phyloP scores from a whole-genome alignment of 2,888 invertebrate species.

The Nephrotoma guestfalica region DNA sequence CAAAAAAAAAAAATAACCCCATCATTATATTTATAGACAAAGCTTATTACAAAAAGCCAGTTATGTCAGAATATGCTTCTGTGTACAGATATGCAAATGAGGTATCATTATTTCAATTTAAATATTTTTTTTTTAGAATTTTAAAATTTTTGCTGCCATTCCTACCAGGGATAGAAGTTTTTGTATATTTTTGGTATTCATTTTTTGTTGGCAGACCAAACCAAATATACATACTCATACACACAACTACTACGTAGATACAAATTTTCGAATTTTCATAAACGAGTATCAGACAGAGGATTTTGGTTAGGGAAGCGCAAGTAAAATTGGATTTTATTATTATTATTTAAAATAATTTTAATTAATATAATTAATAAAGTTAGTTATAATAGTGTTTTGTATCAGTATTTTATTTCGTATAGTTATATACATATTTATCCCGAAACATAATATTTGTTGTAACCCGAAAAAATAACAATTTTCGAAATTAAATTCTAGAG shows the following conservation, averaged over 20 bases:
- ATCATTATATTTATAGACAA: not conserved
- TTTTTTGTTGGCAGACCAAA: not conserved
- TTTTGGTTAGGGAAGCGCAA: not conserved
- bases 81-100: not conserved
- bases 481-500: too few relatives aligned
- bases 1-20: not conserved
- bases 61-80: not conserved
- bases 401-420: not conserved
- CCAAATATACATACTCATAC: not conserved
- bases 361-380: not conserved
- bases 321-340: not conserved
- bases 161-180: not conserved
- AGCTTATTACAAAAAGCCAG: not conserved
- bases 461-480: too few relatives aligned
- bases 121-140: not conserved
- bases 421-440: too few relatives aligned
- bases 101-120: not conserved
- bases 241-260: not conserved
- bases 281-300: not conserved
- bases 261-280: not conserved
- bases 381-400: not conserved
- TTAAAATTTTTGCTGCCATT: not conserved
- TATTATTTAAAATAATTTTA: not conserved
- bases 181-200: not conserved
- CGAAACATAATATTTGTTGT: too few relatives aligned